phyloP scores from a whole-genome alignment of 2,888 invertebrate species.

The Caenorhabditis doughertyi region DNA sequence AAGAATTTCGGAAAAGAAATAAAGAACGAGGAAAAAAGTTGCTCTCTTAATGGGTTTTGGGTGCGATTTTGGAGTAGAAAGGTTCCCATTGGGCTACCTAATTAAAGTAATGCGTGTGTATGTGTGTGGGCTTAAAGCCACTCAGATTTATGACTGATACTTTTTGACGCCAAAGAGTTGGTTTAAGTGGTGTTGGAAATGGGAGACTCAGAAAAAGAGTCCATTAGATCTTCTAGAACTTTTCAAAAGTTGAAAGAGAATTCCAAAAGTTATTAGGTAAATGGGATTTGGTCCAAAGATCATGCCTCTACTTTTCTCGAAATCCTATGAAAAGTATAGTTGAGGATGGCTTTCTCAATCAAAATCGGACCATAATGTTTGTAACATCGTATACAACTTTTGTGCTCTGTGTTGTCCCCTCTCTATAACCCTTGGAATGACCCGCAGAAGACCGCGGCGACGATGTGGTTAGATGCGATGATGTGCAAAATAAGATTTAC shows the following conservation, averaged over 20 bases:
- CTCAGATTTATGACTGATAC: slow-evolving; percentile 59
- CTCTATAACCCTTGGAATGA: neutral
- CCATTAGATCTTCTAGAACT: slow-evolving; percentile 17
- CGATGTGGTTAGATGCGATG: slow-evolving; percentile 33
- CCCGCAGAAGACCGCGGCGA: slow-evolving; percentile 5
- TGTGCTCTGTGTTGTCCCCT: slow-evolving; percentile 1
- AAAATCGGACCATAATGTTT: neutral
- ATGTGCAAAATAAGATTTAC: slow-evolving; percentile 57
- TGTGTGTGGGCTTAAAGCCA: neutral
- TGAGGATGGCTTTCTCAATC: neutral
- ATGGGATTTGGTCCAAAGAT: neutral
- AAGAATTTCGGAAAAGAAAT: slow-evolving; percentile 30
- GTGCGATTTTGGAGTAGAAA: slow-evolving; percentile 28
- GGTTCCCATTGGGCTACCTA: slow-evolving; percentile 36
- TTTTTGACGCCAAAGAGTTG: slow-evolving; percentile 30
- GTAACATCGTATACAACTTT: neutral
- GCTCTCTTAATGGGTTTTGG: slow-evolving; percentile 46
- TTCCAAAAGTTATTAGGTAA: neutral
- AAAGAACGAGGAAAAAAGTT: slow-evolving; percentile 30
- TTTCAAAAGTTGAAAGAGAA: slow-evolving; percentile 14
- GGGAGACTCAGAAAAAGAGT: slow-evolving; percentile 5
- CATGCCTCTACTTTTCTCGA: neutral
- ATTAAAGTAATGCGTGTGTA: slow-evolving; percentile 51
- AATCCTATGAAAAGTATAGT: neutral
- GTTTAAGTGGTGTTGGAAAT: slow-evolving; percentile 33